These are phyloP conservation scores for Cosmopolites sordidus DNA, from an alignment of 2,888 invertebrate genomes.

Conservation along the genomic window DNA sequence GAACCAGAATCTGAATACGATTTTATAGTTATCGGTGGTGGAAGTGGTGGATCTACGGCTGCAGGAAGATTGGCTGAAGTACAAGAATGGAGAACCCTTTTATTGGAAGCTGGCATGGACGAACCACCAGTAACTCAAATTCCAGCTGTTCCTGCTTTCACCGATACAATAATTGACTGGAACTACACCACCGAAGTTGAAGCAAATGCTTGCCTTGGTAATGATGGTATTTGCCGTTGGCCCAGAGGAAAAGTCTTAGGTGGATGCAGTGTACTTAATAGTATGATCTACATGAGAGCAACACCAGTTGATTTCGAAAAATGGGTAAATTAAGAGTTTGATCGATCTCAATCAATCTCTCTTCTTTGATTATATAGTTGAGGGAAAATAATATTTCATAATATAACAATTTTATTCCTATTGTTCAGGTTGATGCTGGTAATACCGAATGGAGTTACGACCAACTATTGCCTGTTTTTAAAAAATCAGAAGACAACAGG, in stretches of 20 bases:
- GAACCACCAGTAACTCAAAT: constrained; percentile 59
- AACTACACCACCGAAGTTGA: constrained; percentile 60
- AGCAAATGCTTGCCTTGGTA: constrained; percentile 54
- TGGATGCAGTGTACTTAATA: constrained; percentile 65
- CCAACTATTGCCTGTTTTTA: constrained; percentile 64
- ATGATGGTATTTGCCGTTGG: constrained; percentile 57
- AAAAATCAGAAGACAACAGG: constrained; percentile 62
- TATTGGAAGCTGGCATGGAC: constrained; percentile 66
- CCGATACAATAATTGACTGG: constrained; percentile 54
- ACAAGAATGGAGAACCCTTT: constrained; percentile 59
- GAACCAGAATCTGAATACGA: constrained; percentile 41
- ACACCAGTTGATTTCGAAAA: constrained; percentile 57
- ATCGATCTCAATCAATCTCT: too few species aligned
- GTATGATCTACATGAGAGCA: constrained; percentile 59
- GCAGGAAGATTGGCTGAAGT: constrained; percentile 62
- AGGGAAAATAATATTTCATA: too few species aligned
- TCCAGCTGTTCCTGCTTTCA: constrained; percentile 50
- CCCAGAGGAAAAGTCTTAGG: constrained; percentile 65
- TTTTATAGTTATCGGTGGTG: constrained; percentile 55
- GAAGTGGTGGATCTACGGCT: constrained; percentile 60
- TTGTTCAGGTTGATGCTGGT: constrained; percentile 47
- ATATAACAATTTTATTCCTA: too few species aligned
- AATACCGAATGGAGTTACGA: constrained; percentile 60
- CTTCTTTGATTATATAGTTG: background rate
- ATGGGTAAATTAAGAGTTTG: constrained; percentile 49